Evolutionary conservation across 2,113 vertebrate species (phyloP), one percentile per base, ranked within the genome.

Genomic region (Nesospiza acunhae): DNA sequence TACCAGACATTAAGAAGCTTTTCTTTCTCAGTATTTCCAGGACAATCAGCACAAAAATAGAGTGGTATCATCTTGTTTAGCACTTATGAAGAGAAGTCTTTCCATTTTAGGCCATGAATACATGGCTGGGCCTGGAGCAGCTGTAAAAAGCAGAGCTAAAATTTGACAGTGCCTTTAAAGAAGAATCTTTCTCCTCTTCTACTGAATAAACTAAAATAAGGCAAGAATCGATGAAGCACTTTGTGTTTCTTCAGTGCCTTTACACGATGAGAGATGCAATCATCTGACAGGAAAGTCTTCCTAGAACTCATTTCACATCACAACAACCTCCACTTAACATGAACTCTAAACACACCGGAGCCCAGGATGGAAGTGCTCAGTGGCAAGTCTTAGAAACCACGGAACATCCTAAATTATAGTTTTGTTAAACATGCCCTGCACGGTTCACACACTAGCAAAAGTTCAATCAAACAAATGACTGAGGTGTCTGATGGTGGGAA

Each of bases 31-130:
- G n/a, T 59, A 77, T 62, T 92, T 90, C 75, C 78, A 80, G 30
- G 47, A 62, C 42, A 90, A 96, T 81, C 73, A 83, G 30, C 86
- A 96, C 42, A 87, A 85, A 93, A 84, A 87, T 44, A 92, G 60
- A 83, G 41, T 20, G 33, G n/a, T 28, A 39, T 75, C 75, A 55
- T 41, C 63, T 92, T 55, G 28, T 58, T 44, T 42, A 86, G 72
- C 42, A 55, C 58, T 75, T 89, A 27, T 2, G 47, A 73, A 64
- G 37, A 87, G 23, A 70, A 78, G 22, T 24, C 87, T 91, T 91
- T 53, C 78, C 86, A 93, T 91, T 95, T 93, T 91, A 93, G 85
- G 93, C 69, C 58, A 80, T 44, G 67, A 75, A 84, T 28, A 64
- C 35, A 53, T 5, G 35, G 63, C n/a, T 84, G 53, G 13, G 33